Percentiles rank a stretch among this genome's conserved stretches.
Evolutionary conservation across 1,140 invertebrate species (phyloP).

Genomic region (Pseudomyrmex pallidus): DNA sequence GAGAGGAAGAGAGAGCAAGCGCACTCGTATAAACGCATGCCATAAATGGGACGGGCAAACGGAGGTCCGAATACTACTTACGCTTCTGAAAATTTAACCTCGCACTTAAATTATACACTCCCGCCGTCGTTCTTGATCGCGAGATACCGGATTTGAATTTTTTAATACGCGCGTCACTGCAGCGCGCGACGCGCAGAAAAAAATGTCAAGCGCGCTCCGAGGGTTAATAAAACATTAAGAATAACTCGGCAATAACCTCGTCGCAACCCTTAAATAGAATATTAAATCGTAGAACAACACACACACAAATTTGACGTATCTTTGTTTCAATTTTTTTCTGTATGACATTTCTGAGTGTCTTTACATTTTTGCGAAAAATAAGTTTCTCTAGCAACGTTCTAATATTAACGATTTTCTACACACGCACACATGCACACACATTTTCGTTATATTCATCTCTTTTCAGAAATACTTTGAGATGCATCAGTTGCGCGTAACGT

Average conservation of each 20-base stretch:
- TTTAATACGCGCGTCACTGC: constrained; percentile 2
- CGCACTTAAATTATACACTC: constrained; percentile 38
- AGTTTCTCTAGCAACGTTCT: not conserved
- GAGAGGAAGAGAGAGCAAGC: too few relatives aligned
- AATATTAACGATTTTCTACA: not conserved
- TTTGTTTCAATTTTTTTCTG: not conserved
- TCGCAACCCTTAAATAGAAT: not conserved
- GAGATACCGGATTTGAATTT: constrained; percentile 25
- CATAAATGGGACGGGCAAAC: constrained; percentile 45
- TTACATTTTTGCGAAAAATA: not conserved
- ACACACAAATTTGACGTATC: not conserved
- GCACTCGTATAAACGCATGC: constrained; percentile 48
- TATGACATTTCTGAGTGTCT: not conserved
- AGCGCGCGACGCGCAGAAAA: constrained; percentile 9
- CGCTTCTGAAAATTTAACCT: constrained; percentile 49
- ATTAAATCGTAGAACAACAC: constrained; percentile 7
- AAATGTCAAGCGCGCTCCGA: not conserved
- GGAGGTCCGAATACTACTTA: constrained; percentile 48
- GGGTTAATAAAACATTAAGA: not conserved
- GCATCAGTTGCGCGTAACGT: not conserved
- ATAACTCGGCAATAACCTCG: not conserved
- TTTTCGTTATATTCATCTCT: not conserved
- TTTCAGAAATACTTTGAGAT: not conserved
- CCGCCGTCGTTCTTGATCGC: constrained; percentile 3
- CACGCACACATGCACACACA: not conserved